A percentile compares a stretch with the other conserved stretches of the same genome.
Evolutionary conservation across 2,888 invertebrate species (phyloP).

Genomic region (Trichogramma dendrolimi): DNA sequence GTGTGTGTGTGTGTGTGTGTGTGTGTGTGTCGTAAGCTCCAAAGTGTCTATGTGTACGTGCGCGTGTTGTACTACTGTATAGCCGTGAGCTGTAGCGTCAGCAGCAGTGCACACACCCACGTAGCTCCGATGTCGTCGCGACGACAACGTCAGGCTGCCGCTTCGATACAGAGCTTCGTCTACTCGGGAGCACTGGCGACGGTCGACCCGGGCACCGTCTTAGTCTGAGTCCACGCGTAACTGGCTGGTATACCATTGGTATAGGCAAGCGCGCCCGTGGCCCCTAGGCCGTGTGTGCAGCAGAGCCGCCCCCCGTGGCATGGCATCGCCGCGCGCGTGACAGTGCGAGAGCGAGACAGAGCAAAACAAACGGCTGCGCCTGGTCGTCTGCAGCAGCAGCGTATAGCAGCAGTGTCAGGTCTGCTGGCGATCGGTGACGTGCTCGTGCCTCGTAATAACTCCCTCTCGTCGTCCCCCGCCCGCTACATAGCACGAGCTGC

Average conservation of each 20-base stretch:
- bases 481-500: background rate
- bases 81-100: background rate
- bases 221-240: background rate
- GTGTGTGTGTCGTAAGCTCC: no score
- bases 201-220: constrained; percentile 13
- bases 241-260: no score
- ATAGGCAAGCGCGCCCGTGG: no score
- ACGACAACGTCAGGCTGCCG: no score
- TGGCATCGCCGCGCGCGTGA: background rate
- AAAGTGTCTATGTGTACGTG: no score
- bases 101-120: background rate
- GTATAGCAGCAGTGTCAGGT: constrained; percentile 8
- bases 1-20: no score
- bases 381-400: constrained; percentile 18
- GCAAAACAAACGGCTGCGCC: constrained; percentile 26
- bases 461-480: background rate
- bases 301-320: no score
- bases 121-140: no score
- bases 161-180: no score
- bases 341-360: background rate
- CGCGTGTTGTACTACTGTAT: background rate
- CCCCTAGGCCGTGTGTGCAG: no score
- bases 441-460: constrained; percentile 1
- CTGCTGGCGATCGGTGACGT: constrained; percentile 10
- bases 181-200: constrained; percentile 3